Conservation (phyloP, 2,888 invertebrate species). For the Timandra comae region DNA sequence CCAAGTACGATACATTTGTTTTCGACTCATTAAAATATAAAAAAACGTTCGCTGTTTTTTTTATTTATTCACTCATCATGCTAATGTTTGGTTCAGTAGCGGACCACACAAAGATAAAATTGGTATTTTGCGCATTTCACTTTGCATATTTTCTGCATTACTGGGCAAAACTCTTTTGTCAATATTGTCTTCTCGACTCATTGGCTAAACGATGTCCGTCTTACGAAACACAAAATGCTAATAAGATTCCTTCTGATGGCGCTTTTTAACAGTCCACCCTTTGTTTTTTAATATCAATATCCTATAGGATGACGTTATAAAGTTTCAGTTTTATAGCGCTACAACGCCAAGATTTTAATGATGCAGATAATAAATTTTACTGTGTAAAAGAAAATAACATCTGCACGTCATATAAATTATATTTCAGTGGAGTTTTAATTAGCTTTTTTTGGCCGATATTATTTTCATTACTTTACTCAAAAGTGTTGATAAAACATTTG, state of each 20-base stretch:
- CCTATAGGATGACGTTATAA: conserved; percentile 24
- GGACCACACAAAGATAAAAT: conserved; percentile 58
- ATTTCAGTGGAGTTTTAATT: conserved; percentile 7
- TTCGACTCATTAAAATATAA: conserved; percentile 25
- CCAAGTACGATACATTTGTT: conserved; percentile 19
- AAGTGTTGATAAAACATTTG: no score
- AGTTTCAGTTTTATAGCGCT: conserved; percentile 32
- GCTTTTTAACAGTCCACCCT: conserved; percentile 22
- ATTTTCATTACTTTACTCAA: no score
- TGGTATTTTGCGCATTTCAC: conserved; percentile 42
- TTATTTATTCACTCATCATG: conserved; percentile 35
- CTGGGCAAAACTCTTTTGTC: conserved; percentile 61
- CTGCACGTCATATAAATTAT: conserved; percentile 11
- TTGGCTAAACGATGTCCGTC: conserved; percentile 43
- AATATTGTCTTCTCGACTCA: conserved; percentile 62
- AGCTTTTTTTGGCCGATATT: no score
- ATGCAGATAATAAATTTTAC: conserved; percentile 28
- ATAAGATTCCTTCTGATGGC: conserved; percentile 28
- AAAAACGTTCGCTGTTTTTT: conserved; percentile 17
- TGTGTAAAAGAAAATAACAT: conserved; percentile 13
- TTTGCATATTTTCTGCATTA: conserved; percentile 72
- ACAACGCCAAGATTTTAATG: conserved; percentile 33
- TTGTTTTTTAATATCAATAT: no score
- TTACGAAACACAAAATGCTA: conserved; percentile 49
- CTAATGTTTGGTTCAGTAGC: conserved; percentile 36